Percentiles rank a stretch among this genome's conserved stretches.
Conservation (phyloP, 2,113 vertebrate genomes). For the Todiramphus saurophagus region DNA sequence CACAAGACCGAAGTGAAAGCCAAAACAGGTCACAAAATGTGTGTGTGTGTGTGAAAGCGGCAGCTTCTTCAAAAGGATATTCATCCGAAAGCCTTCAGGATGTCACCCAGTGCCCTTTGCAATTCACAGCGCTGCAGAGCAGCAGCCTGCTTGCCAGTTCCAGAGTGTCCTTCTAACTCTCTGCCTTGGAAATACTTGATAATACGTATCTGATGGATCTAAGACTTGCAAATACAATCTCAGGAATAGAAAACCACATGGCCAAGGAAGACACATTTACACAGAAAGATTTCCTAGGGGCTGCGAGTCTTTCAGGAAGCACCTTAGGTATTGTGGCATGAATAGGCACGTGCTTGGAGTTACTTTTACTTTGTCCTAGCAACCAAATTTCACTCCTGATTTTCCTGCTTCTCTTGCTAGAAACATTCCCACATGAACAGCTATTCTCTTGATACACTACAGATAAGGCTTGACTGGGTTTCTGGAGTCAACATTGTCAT, state of each 20-base stretch:
- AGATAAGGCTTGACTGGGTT: not conserved
- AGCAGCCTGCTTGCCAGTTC: not conserved
- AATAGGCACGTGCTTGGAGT: not conserved
- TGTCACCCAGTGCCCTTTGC: not conserved
- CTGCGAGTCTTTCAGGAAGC: not conserved
- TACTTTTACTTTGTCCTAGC: not conserved
- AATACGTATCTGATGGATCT: not conserved
- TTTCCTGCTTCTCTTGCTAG: not conserved
- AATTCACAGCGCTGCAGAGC: not conserved
- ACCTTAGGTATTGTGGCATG: not conserved
- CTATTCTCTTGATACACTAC: not conserved
- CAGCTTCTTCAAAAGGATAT: not conserved
- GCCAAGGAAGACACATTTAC: not conserved
- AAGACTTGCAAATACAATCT: not conserved
- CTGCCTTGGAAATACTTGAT: not conserved
- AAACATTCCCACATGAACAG: not conserved
- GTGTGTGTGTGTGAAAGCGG: fast-evolving
- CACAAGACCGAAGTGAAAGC: not conserved
- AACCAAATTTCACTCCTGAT: not conserved
- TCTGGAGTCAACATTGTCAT: slow-evolving; percentile 22
- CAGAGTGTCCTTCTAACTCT: not conserved
- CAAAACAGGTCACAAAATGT: not conserved
- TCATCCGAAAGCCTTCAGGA: not conserved
- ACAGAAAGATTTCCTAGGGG: not conserved
- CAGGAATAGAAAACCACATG: not conserved